Evolutionary conservation across 2,797 vertebrate species (phyloP).

Genomic region (Rhyacichthys aspro): DNA sequence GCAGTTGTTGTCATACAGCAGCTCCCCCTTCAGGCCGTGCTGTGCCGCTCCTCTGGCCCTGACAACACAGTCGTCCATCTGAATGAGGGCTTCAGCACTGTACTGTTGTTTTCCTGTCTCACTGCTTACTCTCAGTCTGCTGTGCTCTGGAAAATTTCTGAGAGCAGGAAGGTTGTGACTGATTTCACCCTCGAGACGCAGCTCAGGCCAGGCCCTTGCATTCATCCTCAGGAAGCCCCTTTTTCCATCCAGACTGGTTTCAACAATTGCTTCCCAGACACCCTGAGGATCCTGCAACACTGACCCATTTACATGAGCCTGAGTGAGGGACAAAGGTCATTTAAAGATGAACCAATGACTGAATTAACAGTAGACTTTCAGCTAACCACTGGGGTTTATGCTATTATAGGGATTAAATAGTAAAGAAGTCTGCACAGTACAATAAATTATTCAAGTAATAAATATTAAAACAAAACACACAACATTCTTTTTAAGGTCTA

Average conservation of each 20-base stretch:
- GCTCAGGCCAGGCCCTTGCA: slow-evolving; percentile 59
- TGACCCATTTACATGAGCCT: slow-evolving; percentile 75
- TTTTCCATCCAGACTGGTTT: slow-evolving; percentile 53
- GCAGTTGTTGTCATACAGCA: slow-evolving; percentile 80
- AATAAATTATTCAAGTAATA: too few species aligned
- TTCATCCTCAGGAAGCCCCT: slow-evolving; percentile 65
- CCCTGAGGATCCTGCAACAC: slow-evolving; percentile 63
- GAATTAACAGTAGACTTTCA: too few species aligned
- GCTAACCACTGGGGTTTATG: too few species aligned
- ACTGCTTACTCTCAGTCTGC: slow-evolving; percentile 61
- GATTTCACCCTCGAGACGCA: slow-evolving; percentile 70
- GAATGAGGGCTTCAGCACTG: slow-evolving; percentile 58
- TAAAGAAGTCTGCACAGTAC: too few species aligned
- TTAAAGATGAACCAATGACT: neutral
- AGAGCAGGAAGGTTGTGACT: slow-evolving; percentile 69
- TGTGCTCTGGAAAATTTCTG: slow-evolving; percentile 61
- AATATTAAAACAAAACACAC: too few species aligned
- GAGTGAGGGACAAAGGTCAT: slow-evolving; percentile 6
- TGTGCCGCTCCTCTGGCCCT: slow-evolving; percentile 67
- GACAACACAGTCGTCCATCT: slow-evolving; percentile 66
- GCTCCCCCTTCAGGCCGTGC: slow-evolving; percentile 72
- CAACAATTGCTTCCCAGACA: slow-evolving; percentile 52
- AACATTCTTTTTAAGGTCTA: too few species aligned
- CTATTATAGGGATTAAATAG: too few species aligned
- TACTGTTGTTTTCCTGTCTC: slow-evolving; percentile 48